Conservation (phyloP, 2,797 vertebrate genomes). For the Cynodonichthys magdalenae region DNA sequence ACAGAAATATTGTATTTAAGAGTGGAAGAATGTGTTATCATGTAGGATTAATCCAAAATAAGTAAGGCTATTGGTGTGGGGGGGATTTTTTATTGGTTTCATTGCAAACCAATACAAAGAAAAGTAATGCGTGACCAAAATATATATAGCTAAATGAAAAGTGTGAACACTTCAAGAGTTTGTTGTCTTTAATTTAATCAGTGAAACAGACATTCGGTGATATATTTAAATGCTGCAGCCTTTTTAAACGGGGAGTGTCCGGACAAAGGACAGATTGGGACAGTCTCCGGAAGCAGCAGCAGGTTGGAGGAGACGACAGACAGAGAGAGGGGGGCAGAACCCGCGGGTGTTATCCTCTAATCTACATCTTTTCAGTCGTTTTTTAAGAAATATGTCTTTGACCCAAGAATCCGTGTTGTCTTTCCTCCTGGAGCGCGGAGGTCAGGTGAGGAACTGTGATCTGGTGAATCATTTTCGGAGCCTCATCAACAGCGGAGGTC, state of each 20-base stretch:
- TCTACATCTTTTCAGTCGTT: neutral
- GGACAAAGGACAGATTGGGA: neutral
- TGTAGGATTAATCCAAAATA: too few relatives aligned
- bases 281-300: slow-evolving; percentile 79
- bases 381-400: slow-evolving; percentile 66
- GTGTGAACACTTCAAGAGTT: too few relatives aligned
- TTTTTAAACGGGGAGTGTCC: slow-evolving; percentile 2
- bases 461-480: slow-evolving; percentile 84
- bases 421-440: slow-evolving; percentile 87
- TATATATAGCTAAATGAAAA: too few relatives aligned
- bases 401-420: slow-evolving; percentile 84
- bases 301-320: slow-evolving; percentile 62
- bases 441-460: slow-evolving; percentile 85
- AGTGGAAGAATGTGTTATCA: too few relatives aligned
- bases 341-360: slow-evolving; percentile 11
- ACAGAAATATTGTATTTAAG: too few relatives aligned
- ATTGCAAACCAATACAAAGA: too few relatives aligned
- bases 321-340: neutral
- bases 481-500: slow-evolving; percentile 79
- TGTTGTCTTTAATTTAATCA: too few relatives aligned
- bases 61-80: too few relatives aligned
- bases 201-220: too few relatives aligned
- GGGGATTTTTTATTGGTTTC: too few relatives aligned
- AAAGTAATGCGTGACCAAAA: too few relatives aligned
- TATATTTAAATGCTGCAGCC: neutral